Percentiles rank a stretch among this genome's conserved stretches.
Conservation (phyloP, 23 tunicate species). For the Halocynthia roretzi region DNA sequence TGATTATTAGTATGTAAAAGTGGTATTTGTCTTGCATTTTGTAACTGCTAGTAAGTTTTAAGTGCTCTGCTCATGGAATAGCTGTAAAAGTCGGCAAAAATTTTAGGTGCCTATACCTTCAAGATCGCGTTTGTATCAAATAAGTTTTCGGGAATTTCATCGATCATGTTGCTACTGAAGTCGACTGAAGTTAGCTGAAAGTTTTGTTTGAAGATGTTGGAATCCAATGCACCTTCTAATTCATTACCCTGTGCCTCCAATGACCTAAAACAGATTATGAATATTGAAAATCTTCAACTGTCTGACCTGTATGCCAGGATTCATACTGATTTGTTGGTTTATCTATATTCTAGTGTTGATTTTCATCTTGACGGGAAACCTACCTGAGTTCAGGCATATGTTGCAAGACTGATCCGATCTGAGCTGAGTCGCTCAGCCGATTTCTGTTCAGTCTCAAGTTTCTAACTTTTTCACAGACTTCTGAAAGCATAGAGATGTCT, state of each 20-base stretch:
- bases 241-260: conserved; percentile 55
- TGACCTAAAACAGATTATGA: conserved; percentile 11
- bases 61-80: too few species aligned
- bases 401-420: conserved; percentile 31
- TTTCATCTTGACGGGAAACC: neutral
- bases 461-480: conserved; percentile 65
- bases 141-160: conserved; percentile 22
- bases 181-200: conserved; percentile 47
- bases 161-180: conserved; percentile 45
- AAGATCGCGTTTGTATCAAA: conserved; percentile 41
- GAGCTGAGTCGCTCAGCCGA: conserved; percentile 40
- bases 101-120: conserved; percentile 25
- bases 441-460: conserved; percentile 63
- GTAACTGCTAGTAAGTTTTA: too few species aligned
- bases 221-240: conserved; percentile 32
- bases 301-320: too few species aligned
- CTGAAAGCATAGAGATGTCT: conserved; percentile 6
- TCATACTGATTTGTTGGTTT: too few species aligned
- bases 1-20: too few species aligned
- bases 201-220: conserved; percentile 35
- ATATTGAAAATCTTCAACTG: too few species aligned
- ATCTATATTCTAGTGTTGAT: neutral
- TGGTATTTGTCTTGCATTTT: too few species aligned
- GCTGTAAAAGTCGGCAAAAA: too few species aligned
- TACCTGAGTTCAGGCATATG: conserved; percentile 45